Conservation (phyloP, 1,140 invertebrate genomes). For the Caenorhabditis brenneri region DNA sequence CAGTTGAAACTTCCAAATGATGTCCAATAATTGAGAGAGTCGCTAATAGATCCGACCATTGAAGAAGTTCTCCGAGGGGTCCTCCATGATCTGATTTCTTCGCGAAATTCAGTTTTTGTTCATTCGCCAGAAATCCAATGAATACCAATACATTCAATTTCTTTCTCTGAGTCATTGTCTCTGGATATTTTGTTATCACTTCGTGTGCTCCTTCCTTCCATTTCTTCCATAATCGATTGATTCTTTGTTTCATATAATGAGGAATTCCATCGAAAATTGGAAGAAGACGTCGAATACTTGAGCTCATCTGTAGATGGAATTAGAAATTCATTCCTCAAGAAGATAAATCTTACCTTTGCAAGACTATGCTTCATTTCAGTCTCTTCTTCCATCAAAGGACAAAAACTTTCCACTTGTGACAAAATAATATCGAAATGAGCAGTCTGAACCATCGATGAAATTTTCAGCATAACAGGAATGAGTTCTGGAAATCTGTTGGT, state of each 20-base stretch:
- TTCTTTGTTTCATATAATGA: conserved; percentile 71
- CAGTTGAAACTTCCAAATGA: conserved; percentile 72
- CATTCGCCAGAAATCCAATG: conserved; percentile 72
- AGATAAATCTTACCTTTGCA: neutral
- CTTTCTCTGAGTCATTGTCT: conserved; percentile 55
- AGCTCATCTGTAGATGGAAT: conserved; percentile 15
- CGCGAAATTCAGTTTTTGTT: conserved; percentile 72
- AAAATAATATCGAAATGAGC: conserved; percentile 72
- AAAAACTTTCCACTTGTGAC: conserved; percentile 70
- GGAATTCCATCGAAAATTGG: conserved; percentile 69
- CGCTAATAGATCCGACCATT: conserved; percentile 72
- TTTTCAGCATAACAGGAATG: conserved; percentile 71
- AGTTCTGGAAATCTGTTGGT: conserved; percentile 59
- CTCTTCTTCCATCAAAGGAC: conserved; percentile 44
- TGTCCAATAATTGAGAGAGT: conserved; percentile 73
- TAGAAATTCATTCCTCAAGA: too few species aligned
- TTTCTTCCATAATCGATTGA: conserved; percentile 71
- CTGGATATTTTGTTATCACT: conserved; percentile 61
- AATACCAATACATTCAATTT: conserved; percentile 71
- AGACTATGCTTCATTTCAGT: neutral
- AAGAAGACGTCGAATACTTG: conserved; percentile 66
- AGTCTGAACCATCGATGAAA: conserved; percentile 72
- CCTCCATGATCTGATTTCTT: conserved; percentile 72
- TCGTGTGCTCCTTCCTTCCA: conserved; percentile 70
- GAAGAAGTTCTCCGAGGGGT: conserved; percentile 72